These are phyloP conservation scores for Cyprinodon brontotheroides DNA, from an alignment of 2,113 vertebrate species.

Conservation along the genomic window DNA sequence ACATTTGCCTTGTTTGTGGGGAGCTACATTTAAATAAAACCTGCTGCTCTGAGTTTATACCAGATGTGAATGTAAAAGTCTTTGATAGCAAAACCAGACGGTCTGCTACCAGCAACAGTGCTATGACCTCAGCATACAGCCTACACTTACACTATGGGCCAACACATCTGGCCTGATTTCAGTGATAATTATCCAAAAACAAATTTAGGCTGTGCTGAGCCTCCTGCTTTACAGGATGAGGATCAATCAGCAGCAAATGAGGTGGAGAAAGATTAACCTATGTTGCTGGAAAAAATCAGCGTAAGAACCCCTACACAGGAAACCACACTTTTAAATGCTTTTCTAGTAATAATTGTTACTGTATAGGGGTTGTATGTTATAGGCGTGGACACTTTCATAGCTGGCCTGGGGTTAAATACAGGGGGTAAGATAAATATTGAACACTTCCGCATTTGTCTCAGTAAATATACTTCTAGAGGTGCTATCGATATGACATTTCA, in stretches of 20 bases:
- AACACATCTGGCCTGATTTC: conserved; percentile 39
- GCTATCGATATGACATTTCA: too few relatives aligned
- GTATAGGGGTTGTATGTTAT: neutral
- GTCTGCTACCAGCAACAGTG: conserved; percentile 50
- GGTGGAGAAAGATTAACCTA: conserved; percentile 51
- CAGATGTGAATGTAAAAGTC: conserved; percentile 41
- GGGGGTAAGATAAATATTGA: too few relatives aligned
- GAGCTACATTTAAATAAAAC: conserved; percentile 17
- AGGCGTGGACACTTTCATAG: too few relatives aligned
- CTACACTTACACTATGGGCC: conserved; percentile 45
- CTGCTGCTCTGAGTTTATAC: conserved; percentile 22
- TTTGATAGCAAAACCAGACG: conserved; percentile 40
- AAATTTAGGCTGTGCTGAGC: conserved; percentile 54
- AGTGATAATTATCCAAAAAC: conserved; percentile 34
- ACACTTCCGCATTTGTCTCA: too few relatives aligned
- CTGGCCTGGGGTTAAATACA: too few relatives aligned
- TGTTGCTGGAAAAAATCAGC: neutral
- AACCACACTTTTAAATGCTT: neutral
- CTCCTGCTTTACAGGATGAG: conserved; percentile 39
- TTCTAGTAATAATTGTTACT: neutral
- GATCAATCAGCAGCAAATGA: conserved; percentile 69
- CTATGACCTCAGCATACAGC: conserved; percentile 60
- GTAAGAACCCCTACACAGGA: neutral
- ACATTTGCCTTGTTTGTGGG: neutral
- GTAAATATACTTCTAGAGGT: too few relatives aligned